A percentile compares a stretch with the other conserved stretches of the same genome.
These are phyloP conservation scores for Fringilla coelebs DNA, from an alignment of 2,797 vertebrate species.

Conservation along the genomic window DNA sequence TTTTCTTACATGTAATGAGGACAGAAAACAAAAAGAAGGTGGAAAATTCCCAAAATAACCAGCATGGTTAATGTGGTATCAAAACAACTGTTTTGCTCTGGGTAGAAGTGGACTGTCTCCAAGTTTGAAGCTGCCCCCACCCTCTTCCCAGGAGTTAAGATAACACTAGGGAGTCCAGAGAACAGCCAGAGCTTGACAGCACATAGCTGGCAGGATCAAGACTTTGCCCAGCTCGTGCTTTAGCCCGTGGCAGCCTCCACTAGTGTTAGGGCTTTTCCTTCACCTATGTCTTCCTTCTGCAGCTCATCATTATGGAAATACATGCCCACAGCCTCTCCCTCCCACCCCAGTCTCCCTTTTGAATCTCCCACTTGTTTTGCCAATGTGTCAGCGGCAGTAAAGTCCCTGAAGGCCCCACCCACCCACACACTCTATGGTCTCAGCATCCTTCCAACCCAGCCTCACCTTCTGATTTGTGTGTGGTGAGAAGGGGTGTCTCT, in stretches of 20 bases:
- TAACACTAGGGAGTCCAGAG: background rate
- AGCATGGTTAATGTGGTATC: background rate
- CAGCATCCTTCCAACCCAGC: background rate
- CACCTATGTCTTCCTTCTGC: background rate
- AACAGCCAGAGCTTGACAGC: background rate
- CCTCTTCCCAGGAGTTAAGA: background rate
- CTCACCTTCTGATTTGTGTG: background rate
- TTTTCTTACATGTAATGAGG: background rate
- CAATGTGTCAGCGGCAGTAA: background rate
- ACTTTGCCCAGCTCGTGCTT: background rate
- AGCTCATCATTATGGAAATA: background rate
- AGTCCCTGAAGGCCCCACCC: background rate
- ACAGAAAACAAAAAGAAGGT: background rate
- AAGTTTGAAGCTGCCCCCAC: background rate
- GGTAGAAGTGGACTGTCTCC: background rate
- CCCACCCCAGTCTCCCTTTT: background rate
- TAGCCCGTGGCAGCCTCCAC: background rate
- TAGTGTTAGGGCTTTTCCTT: background rate
- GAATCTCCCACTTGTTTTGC: background rate
- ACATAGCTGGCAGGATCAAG: background rate
- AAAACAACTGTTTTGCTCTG: background rate
- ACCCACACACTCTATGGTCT: accelerated
- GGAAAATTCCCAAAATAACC: background rate
- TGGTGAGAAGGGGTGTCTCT: background rate
- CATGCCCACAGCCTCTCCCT: background rate